Conservation (phyloP, 2,113 vertebrate genomes). For the Myotis yumanensis region DNA sequence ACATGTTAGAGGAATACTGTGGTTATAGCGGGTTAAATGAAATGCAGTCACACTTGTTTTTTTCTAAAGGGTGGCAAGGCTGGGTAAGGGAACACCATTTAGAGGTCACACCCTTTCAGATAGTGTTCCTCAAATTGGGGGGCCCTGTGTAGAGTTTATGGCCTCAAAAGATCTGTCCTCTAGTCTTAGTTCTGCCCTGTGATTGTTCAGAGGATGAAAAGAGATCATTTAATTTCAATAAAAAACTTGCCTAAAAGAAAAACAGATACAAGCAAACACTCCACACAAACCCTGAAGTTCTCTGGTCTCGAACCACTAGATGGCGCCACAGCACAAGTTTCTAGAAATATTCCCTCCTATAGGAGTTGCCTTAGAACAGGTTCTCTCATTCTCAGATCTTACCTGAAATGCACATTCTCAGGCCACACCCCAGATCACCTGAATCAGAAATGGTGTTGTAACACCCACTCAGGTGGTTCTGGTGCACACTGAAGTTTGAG, state of each 20-base stretch:
- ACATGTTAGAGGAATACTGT: background rate
- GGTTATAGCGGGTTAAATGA: background rate
- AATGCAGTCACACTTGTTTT: background rate
- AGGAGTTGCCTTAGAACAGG: fast-evolving
- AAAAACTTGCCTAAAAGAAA: background rate
- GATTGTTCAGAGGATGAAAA: background rate
- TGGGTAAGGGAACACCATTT: background rate
- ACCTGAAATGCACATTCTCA: constrained; percentile 21
- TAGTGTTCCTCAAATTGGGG: background rate
- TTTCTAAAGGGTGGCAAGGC: too few relatives aligned
- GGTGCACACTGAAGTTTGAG: background rate
- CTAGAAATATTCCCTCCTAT: fast-evolving
- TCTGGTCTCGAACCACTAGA: background rate
- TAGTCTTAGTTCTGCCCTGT: background rate
- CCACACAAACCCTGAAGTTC: background rate
- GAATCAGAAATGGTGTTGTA: background rate
- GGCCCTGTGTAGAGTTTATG: background rate
- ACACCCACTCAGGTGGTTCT: background rate
- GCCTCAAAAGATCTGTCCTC: background rate
- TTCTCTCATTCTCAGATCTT: background rate
- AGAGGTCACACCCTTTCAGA: background rate
- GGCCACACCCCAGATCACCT: background rate
- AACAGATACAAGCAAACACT: background rate
- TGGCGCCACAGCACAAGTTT: constrained; percentile 68
- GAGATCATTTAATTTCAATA: constrained; percentile 3